Conservation (phyloP, 2,113 vertebrate species). For the Malaclemys terrapin region DNA sequence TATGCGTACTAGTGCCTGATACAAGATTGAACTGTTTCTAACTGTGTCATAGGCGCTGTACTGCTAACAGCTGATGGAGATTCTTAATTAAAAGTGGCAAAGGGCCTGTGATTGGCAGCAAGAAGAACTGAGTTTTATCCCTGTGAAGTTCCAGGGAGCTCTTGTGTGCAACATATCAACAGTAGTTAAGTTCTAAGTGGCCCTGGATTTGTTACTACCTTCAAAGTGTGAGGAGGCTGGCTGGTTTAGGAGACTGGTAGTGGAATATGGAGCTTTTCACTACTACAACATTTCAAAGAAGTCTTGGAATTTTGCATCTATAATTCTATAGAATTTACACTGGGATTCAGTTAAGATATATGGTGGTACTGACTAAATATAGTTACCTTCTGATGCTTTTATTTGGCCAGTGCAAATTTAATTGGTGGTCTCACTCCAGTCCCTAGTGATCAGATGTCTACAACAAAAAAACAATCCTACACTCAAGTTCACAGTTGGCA, state of each 20-base stretch:
- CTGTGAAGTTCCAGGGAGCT: background rate
- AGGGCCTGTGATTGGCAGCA: background rate
- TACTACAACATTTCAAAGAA: background rate
- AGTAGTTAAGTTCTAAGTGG: background rate
- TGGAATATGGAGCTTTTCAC: background rate
- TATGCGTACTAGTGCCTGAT: background rate
- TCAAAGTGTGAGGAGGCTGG: background rate
- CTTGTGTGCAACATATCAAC: background rate
- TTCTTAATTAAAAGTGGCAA: background rate
- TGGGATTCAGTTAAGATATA: background rate
- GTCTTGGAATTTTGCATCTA: background rate
- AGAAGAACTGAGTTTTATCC: background rate
- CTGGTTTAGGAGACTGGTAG: background rate
- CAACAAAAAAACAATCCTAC: background rate
- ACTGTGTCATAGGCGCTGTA: rapidly evolving
- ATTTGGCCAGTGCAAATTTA: background rate
- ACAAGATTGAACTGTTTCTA: rapidly evolving
- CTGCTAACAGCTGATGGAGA: rapidly evolving
- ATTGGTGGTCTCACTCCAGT: background rate
- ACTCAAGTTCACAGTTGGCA: background rate
- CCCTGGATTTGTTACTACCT: background rate
- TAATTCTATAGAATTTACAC: background rate
- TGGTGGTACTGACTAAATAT: background rate
- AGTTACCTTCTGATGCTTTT: background rate
- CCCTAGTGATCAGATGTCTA: background rate